phyloP scores from a whole-genome alignment of 1,140 invertebrate genomes.

The Cydia splendana region DNA sequence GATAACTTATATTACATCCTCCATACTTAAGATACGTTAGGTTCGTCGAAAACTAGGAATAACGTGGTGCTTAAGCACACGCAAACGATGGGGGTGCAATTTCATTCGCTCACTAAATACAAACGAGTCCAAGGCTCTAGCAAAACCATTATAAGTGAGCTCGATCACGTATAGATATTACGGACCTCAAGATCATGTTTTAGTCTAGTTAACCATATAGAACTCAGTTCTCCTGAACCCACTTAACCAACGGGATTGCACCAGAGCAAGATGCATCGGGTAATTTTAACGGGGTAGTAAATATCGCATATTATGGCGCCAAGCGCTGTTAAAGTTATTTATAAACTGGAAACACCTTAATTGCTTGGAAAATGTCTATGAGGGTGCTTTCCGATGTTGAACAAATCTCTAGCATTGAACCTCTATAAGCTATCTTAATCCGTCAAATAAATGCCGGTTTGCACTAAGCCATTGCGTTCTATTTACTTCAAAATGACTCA shows the following conservation, averaged over 20 bases:
- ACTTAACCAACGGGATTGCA: not conserved
- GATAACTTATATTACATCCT: not conserved
- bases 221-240: not conserved
- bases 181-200: too few species aligned
- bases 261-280: not conserved
- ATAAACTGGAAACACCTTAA: not conserved
- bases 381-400: too few species aligned
- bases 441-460: too few species aligned
- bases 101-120: not conserved
- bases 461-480: too few species aligned
- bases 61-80: constrained; percentile 4
- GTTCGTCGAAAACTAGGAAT: constrained; percentile 20
- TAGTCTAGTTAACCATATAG: too few species aligned
- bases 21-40: constrained; percentile 20
- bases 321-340: not conserved
- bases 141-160: not conserved
- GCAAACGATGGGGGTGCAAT: not conserved
- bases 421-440: too few species aligned
- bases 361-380: too few species aligned
- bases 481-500: too few species aligned
- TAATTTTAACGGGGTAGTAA: constrained; percentile 19
- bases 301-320: constrained; percentile 5
- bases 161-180: not conserved
- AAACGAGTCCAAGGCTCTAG: not conserved
- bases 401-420: too few species aligned